Evolutionary conservation across 2,888 invertebrate genomes (phyloP), one percentile per base, ranked within the genome.

Genomic region (Scaptodrosophila latifasciaeformis): DNA sequence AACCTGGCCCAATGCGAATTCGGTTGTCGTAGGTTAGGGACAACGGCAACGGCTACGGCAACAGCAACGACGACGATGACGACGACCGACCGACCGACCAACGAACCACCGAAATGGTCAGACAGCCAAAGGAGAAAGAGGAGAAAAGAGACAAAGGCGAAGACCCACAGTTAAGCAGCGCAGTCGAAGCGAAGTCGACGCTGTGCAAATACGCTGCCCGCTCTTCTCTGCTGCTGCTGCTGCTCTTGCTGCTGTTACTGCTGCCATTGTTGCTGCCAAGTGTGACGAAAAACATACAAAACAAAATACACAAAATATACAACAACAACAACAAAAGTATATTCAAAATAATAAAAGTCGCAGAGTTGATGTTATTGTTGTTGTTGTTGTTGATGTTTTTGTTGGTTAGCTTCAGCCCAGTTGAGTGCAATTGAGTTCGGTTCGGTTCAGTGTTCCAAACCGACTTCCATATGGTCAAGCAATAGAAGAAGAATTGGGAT

Each of bases 1-100:
- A 74, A 75, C 75, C 81, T 79, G 72, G 80, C 72, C 80, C 72
- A 74, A 72, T 79, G 72, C 72, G 72, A 74, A 74, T 76, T 76
- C 75, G 75, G 72, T 74, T 74, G 78, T 70, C 80, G 80, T 76
- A 76, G 75, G 75, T 76, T 76, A 76, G 75, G 72, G 81, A 68
- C 66, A 76, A 61, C 43, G 71, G 62, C 74, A 59, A 61, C 59
- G 13, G n/a, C 15, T 35, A 12, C 35, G 18, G 10, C 50, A 44
- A 64, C 44, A 54, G 30, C n/a, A n/a, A n/a, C 43, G 71, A 63
- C 74, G 60, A 61, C 59, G 13, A 17, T 24, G 47, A 12, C 35
- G 18, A 10, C 50, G 46, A 64, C 44, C 57, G 30, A 57, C 49
- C 42, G 53, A 50, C 45, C 58, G 54, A 49, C 56, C 49, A 47